phyloP scores from a whole-genome alignment of 1,140 invertebrate species.

The Sitodiplosis mosellana region DNA sequence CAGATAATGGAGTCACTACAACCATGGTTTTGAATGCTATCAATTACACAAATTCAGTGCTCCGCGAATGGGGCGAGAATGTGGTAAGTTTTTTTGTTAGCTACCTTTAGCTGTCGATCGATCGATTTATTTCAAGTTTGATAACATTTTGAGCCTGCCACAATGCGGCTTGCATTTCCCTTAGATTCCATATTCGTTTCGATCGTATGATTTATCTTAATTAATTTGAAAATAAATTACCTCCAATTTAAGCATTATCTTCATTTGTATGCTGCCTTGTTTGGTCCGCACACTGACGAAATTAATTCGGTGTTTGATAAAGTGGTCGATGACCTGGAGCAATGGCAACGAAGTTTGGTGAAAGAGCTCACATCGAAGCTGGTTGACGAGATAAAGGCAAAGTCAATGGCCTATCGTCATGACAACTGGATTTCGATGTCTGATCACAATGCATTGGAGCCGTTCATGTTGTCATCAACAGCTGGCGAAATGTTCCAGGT shows the following conservation, averaged over 20 bases:
- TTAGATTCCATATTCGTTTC: no score
- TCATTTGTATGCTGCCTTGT: slow-evolving; percentile 18
- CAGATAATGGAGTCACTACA: slow-evolving; percentile 9
- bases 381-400: slow-evolving; percentile 22
- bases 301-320: slow-evolving; percentile 23
- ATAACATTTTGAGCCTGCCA: no score
- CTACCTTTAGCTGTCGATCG: no score
- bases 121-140: no score
- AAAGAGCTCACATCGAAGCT: slow-evolving; percentile 16
- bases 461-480: slow-evolving; percentile 20
- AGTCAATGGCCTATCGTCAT: slow-evolving; percentile 21
- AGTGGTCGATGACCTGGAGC: slow-evolving; percentile 16
- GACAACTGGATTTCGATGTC: slow-evolving; percentile 19
- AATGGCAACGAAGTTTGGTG: slow-evolving; percentile 17
- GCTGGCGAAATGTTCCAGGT: slow-evolving; percentile 24
- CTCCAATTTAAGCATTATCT: slow-evolving; percentile 16
- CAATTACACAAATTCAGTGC: slow-evolving; percentile 56
- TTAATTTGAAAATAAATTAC: neutral
- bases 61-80: slow-evolving; percentile 73
- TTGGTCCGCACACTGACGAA: slow-evolving; percentile 20
- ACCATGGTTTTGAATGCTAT: slow-evolving; percentile 60
- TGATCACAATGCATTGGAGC: slow-evolving; percentile 18
- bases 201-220: no score
- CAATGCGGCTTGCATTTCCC: no score
- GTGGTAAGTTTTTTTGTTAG: slow-evolving; percentile 52